phyloP scores from a whole-genome alignment of 2,888 invertebrate genomes.

The Adelphocoris suturalis region DNA sequence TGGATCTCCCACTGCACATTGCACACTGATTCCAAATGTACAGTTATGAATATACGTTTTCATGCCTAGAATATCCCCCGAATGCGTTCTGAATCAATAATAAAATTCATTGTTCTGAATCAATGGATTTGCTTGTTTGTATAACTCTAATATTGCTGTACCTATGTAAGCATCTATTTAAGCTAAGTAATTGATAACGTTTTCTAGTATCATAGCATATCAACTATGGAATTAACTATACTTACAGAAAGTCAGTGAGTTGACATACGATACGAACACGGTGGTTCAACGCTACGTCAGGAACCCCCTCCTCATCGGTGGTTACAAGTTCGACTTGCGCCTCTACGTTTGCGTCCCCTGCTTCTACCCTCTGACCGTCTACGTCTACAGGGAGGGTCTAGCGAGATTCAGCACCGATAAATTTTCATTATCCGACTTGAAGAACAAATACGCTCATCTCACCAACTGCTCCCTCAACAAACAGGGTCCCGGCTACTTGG shows the following conservation, averaged over 20 bases:
- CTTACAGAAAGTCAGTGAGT: slow-evolving; percentile 85
- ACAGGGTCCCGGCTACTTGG: slow-evolving; percentile 89
- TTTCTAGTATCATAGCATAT: no score
- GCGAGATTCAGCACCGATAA: slow-evolving; percentile 90
- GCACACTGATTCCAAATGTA: no score
- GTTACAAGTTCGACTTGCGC: slow-evolving; percentile 95
- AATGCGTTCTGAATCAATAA: no score
- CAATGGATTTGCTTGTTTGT: no score
- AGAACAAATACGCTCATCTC: slow-evolving; percentile 91
- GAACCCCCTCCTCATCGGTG: slow-evolving; percentile 88
- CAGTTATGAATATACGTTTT: no score
- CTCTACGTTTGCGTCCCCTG: slow-evolving; percentile 94
- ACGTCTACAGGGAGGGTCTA: slow-evolving; percentile 93
- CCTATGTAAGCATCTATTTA: no score
- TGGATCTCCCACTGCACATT: no score
- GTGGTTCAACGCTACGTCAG: slow-evolving; percentile 91
- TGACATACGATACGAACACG: slow-evolving; percentile 88
- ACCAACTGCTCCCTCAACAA: slow-evolving; percentile 96
- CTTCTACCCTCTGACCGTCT: slow-evolving; percentile 91
- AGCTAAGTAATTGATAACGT: no score
- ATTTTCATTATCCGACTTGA: slow-evolving; percentile 89
- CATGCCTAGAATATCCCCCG: no score
- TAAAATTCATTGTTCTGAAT: no score
- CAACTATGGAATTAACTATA: no score
- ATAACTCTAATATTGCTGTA: no score